Base-by-base conservation (phyloP, 2,888 invertebrate genomes). In the Abscondita cerata region DNA sequence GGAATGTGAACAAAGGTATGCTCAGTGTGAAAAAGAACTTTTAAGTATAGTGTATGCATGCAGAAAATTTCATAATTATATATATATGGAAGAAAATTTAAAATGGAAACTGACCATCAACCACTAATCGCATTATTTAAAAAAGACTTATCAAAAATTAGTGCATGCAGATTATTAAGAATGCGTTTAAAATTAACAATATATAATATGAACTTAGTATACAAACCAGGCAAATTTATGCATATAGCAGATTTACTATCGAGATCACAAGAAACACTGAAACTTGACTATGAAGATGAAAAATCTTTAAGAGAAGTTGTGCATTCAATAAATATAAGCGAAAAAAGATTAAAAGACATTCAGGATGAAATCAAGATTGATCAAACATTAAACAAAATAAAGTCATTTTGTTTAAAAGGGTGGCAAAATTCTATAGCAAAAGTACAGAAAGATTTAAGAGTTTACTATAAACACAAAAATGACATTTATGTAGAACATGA, bases 11-110 rank as follows among this genome's bases (percentile, higher is more conserved):
- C 20, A 50, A 16, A 71, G 58, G n/a, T 75, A 73, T 62, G 68
- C 73, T 8, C 73, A 73, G 57, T 75, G 75, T 9, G 75, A 76
- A 48, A 75, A 75, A 64, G 75, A 78, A 55, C 60, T 72, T 8
- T 53, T 75, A 18, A 74, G 75, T 0, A 74, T 76, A 36, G 65
- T 64, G 2, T 75, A 75, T 65, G 74, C 67, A 1, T 74, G 74
- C 54, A 50, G 68, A 12, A 72, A 70, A 53, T 77, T 76, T 57
- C 69, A 72, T 13, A 70, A 73, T 47, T 76, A 74, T 54, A 68
- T 76, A n/a, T 76, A 2, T 75, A 68, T 65, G 73, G 69, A 9
- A 33, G 47, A 33, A 16, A 25, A 6, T 11, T 47, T 15, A 34
- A 2, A 16, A 33, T 59, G 6, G 16, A 68, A 25, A 67, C 67